Base-by-base conservation (phyloP, 1,140 invertebrate species). In the Akabosia matsudoensis region DNA sequence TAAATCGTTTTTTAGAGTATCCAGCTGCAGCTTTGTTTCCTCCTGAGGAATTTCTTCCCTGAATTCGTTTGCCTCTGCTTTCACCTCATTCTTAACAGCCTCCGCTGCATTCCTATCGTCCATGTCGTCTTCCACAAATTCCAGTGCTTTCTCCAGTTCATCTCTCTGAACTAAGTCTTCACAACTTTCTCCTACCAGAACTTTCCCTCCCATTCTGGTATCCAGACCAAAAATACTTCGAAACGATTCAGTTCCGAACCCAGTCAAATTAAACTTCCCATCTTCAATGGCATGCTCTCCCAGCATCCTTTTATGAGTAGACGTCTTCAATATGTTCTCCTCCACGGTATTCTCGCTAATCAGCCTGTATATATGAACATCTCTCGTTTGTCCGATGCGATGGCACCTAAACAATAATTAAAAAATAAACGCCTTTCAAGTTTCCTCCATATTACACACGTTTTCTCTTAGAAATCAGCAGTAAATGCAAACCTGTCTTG, bases 251-350 rank as follows among this genome's bases (percentile, higher is more conserved):
- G 7, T 45, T 45, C 7, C 18, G 7, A 10, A 45, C 37, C 7
- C 37, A 18, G 37, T 18, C 37, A 45, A 18, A 45, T 97, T 99
- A 84, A 99, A 99, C 85, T 98, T 98, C 0, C 97, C 98, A 76
- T 95, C 96, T 87, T 99, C 98, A 82, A 99, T 99, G n/a, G 98
- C 97, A 82, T 99, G 88, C 86, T 99, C 95, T 75, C 97, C 97
- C 1, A 99, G 88, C 82, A 97, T 86, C 80, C 96, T 88, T 84
- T 99, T 99, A 85, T 99, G 97, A 86, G 97, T 97, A 0, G 98
- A 97, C 85, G 99, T 99, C 84, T 97, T 97, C 75, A 99, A 86
- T 82, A 99, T 99, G 86, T 99, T 99, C 85, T 99, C 98, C 88
- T 99, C 98, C 30, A 99, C 92, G 13, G 98, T 99, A 85, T 91